Percentiles rank a stretch among this genome's conserved stretches.
phyloP scores from a whole-genome alignment of 2,113 vertebrate genomes.

The Patagioenas fasciata region DNA sequence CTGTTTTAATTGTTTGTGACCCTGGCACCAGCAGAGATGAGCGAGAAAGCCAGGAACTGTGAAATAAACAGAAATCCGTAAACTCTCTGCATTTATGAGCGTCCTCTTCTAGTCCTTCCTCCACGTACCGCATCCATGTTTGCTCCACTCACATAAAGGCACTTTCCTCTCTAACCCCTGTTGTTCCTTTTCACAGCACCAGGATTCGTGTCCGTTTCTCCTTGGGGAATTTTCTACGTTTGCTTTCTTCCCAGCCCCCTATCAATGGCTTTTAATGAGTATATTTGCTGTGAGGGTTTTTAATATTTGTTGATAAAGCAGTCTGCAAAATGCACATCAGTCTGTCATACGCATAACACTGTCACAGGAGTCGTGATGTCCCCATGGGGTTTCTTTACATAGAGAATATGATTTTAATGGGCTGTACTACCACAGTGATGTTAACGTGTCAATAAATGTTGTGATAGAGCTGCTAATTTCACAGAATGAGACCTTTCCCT shows the following conservation, averaged over 20 bases:
- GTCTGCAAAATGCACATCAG: not conserved
- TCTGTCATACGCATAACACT: not conserved
- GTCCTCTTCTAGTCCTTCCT: not conserved
- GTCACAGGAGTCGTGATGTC: not conserved
- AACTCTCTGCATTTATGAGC: not conserved
- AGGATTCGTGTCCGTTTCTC: not conserved
- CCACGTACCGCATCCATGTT: not conserved
- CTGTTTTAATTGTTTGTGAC: not conserved
- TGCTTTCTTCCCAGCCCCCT: not conserved
- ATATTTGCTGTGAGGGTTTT: not conserved
- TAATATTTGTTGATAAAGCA: not conserved
- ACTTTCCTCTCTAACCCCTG: not conserved
- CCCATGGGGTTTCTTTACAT: not conserved
- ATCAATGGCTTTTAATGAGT: not conserved
- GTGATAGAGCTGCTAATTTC: not conserved
- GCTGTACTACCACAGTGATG: not conserved
- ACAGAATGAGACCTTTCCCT: not conserved
- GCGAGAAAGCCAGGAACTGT: not conserved
- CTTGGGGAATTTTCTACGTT: not conserved
- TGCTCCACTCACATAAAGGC: not conserved
- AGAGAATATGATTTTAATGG: not conserved
- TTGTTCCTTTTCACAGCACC: not conserved
- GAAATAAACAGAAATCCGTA: not conserved
- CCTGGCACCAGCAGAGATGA: rapidly evolving
- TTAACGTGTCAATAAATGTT: not conserved